Conservation (phyloP, 2,113 vertebrate genomes). For the Nibea coibor region DNA sequence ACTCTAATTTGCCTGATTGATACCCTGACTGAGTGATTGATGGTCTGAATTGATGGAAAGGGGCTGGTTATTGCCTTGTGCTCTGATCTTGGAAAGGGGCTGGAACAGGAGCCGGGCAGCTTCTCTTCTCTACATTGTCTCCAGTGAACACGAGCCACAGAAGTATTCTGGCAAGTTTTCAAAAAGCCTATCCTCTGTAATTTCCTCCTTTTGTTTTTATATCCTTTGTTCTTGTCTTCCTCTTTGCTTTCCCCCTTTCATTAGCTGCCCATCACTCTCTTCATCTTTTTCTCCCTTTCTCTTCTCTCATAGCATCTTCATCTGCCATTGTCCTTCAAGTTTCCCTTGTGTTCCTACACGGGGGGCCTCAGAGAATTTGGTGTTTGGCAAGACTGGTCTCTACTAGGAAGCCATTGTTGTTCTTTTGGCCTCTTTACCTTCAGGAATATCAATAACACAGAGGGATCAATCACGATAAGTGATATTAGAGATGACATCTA, state of each 20-base stretch:
- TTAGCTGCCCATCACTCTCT: background rate
- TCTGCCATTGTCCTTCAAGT: slow-evolving; percentile 49
- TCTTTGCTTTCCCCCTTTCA: background rate
- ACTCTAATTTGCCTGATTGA: background rate
- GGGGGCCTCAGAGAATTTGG: slow-evolving; percentile 19
- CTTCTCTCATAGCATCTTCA: slow-evolving; percentile 35
- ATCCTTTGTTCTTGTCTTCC: background rate
- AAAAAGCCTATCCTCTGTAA: slow-evolving; percentile 35
- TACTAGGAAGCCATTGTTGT: slow-evolving; percentile 20
- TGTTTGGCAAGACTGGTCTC: slow-evolving; percentile 14
- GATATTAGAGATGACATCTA: slow-evolving; percentile 41
- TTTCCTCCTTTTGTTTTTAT: slow-evolving; percentile 2
- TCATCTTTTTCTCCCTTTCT: slow-evolving; percentile 4
- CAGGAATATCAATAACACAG: slow-evolving; percentile 9
- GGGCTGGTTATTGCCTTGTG: slow-evolving; percentile 3
- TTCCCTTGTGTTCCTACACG: slow-evolving; percentile 25
- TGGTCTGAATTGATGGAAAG: background rate
- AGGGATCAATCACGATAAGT: slow-evolving; percentile 3
- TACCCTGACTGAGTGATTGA: background rate
- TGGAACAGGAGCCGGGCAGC: slow-evolving; percentile 53
- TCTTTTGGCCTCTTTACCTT: slow-evolving; percentile 30
- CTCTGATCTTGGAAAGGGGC: slow-evolving; percentile 21
- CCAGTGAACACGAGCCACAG: slow-evolving; percentile 53
- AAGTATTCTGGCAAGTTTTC: slow-evolving; percentile 55
- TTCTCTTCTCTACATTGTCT: slow-evolving; percentile 61